These are phyloP conservation scores for Actinernus sp. DNA, from an alignment of 92 coral and sea anemone species.

Conservation along the genomic window DNA sequence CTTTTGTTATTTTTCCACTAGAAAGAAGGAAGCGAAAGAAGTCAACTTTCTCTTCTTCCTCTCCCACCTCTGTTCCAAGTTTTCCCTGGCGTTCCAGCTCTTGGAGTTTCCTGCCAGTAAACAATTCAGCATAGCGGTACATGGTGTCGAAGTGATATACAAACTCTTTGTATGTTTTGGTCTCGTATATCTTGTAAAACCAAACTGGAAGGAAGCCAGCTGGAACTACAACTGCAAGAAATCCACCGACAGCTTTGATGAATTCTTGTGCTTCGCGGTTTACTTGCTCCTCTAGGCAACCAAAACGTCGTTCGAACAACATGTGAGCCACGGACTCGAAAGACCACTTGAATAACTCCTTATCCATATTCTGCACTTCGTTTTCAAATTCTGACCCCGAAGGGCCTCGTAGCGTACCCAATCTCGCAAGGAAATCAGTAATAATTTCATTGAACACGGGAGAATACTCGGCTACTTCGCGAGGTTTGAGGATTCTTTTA, in stretches of 20 bases:
- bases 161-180: constrained; percentile 59
- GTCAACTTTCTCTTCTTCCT: constrained; percentile 16
- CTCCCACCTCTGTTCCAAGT: neutral
- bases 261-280: constrained; percentile 54
- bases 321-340: constrained; percentile 69
- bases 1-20: constrained; percentile 35
- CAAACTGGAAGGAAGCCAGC: constrained; percentile 47
- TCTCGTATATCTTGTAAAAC: constrained; percentile 61
- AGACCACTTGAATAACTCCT: constrained; percentile 80
- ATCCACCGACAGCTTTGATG: constrained; percentile 24
- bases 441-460: constrained; percentile 56
- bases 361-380: constrained; percentile 57
- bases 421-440: constrained; percentile 45
- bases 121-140: constrained; percentile 59
- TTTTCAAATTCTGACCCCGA: constrained; percentile 32
- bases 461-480: constrained; percentile 37
- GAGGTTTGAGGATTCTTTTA: constrained; percentile 59
- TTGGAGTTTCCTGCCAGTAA: constrained; percentile 38
- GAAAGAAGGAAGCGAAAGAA: constrained; percentile 46
- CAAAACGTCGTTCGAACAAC: constrained; percentile 66
- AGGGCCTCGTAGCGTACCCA: constrained; percentile 40
- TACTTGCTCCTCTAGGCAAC: constrained; percentile 45
- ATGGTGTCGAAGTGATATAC: constrained; percentile 35
- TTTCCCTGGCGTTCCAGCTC: constrained; percentile 37
- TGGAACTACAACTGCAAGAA: constrained; percentile 4